Evolutionary conservation across 2,888 invertebrate genomes (phyloP).

Genomic region (Drosophila formosana): DNA sequence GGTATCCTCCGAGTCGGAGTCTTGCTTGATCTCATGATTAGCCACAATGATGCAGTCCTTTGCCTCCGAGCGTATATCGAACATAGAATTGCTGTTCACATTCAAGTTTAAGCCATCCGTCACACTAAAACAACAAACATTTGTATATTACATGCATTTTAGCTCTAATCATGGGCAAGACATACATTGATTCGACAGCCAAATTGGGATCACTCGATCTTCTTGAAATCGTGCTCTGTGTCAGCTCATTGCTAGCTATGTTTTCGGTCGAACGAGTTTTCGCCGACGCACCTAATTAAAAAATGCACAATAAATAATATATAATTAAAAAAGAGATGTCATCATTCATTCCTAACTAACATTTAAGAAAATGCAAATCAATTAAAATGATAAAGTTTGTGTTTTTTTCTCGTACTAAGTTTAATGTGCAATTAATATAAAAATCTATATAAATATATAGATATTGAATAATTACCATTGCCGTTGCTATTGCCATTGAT

Average conservation of each 20-base stretch:
- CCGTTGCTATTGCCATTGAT: conserved; percentile 68
- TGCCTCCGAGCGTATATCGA: conserved; percentile 81
- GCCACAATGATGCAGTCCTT: conserved; percentile 39
- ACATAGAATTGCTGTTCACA: conserved; percentile 83
- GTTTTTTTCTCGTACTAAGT: too few relatives aligned
- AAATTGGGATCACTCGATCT: conserved; percentile 95
- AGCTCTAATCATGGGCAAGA: neutral
- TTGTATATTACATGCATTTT: neutral
- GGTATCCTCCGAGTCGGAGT: conserved; percentile 69
- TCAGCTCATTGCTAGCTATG: conserved; percentile 88
- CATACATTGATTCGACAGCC: conserved; percentile 89
- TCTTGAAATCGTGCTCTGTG: conserved; percentile 87
- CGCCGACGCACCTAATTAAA: conserved; percentile 88
- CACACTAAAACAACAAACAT: conserved; percentile 62
- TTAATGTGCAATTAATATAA: too few relatives aligned
- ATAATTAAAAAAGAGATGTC: neutral
- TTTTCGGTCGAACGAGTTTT: conserved; percentile 96
- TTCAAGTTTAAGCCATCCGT: conserved; percentile 80
- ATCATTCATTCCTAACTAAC: too few relatives aligned
- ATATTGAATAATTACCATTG: conserved; percentile 3
- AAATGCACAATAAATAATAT: neutral
- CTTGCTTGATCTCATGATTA: conserved; percentile 56
- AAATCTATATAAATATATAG: neutral
- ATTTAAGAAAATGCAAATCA: too few relatives aligned
- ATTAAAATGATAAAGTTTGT: too few relatives aligned